Evolutionary conservation across 2,888 invertebrate species (phyloP).

Genomic region (Aradus depressus): DNA sequence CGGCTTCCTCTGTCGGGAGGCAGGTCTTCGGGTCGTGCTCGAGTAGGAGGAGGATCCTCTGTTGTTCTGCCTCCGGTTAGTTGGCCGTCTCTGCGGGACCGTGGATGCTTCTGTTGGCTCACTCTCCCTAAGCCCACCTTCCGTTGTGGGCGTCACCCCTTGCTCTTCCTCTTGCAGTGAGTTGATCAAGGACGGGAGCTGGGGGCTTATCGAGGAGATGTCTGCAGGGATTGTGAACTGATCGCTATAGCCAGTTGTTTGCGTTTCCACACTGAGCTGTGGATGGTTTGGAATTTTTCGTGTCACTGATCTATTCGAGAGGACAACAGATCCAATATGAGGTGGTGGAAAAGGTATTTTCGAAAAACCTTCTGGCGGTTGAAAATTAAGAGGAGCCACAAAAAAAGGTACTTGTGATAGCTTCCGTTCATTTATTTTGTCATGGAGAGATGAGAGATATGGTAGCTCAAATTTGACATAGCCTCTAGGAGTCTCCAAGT

Average conservation of each 20-base stretch:
- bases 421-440: constrained; percentile 54
- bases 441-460: constrained; percentile 62
- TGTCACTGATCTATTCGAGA: constrained; percentile 43
- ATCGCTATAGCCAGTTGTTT: constrained; percentile 16
- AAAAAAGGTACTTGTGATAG: constrained; percentile 69
- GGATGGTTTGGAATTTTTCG: constrained; percentile 43
- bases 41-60: constrained; percentile 31
- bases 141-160: constrained; percentile 4
- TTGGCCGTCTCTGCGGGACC: constrained; percentile 13
- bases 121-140: neutral
- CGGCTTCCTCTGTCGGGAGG: constrained; percentile 39
- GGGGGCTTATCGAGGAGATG: constrained; percentile 46
- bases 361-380: constrained; percentile 70
- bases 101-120: constrained; percentile 21
- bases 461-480: constrained; percentile 73
- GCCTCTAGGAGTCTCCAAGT: constrained; percentile 55
- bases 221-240: constrained; percentile 44
- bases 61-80: constrained; percentile 17
- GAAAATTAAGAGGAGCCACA: constrained; percentile 73
- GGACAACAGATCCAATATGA: constrained; percentile 74
- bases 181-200: constrained; percentile 49
- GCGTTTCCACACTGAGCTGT: constrained; percentile 3
- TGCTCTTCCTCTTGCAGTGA: constrained; percentile 44
- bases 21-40: constrained; percentile 36
- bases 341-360: constrained; percentile 78